phyloP scores from a whole-genome alignment of 2,888 invertebrate genomes.

The Eupithecia abbreviata region DNA sequence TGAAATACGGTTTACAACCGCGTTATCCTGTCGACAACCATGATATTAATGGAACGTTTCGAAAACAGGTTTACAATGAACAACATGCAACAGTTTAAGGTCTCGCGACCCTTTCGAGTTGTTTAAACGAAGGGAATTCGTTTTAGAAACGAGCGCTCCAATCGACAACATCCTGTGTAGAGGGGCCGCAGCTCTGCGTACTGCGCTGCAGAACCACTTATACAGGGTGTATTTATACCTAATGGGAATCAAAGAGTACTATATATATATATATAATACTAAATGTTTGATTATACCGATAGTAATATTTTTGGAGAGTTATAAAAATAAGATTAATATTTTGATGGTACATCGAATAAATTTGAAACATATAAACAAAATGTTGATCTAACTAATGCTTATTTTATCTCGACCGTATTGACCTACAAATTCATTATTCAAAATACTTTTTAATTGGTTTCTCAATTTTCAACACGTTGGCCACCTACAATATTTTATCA shows the following conservation, averaged over 20 bases:
- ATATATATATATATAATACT: too few species aligned
- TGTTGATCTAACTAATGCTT: neutral
- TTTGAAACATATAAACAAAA: neutral
- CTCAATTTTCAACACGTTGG: constrained; percentile 13
- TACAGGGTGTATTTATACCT: neutral
- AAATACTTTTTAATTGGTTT: constrained; percentile 23
- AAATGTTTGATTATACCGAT: neutral
- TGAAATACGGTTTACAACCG: neutral
- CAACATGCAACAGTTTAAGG: neutral
- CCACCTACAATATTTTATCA: neutral
- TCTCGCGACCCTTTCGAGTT: constrained; percentile 6
- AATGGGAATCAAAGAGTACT: neutral
- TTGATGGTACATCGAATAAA: too few species aligned
- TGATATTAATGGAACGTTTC: constrained; percentile 2
- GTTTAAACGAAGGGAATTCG: neutral
- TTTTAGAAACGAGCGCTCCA: neutral
- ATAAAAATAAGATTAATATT: neutral
- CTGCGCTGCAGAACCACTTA: neutral
- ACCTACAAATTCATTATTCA: constrained; percentile 26
- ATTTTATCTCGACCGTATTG: constrained; percentile 3
- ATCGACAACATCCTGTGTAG: constrained; percentile 7
- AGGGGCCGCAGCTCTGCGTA: neutral
- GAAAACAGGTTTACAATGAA: constrained; percentile 1
- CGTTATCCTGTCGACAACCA: neutral
- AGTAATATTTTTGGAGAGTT: neutral